A percentile compares a stretch with the other conserved stretches of the same genome.
These are phyloP conservation scores for Lepus europaeus DNA, from an alignment of 2,113 vertebrate genomes.

Conservation along the genomic window DNA sequence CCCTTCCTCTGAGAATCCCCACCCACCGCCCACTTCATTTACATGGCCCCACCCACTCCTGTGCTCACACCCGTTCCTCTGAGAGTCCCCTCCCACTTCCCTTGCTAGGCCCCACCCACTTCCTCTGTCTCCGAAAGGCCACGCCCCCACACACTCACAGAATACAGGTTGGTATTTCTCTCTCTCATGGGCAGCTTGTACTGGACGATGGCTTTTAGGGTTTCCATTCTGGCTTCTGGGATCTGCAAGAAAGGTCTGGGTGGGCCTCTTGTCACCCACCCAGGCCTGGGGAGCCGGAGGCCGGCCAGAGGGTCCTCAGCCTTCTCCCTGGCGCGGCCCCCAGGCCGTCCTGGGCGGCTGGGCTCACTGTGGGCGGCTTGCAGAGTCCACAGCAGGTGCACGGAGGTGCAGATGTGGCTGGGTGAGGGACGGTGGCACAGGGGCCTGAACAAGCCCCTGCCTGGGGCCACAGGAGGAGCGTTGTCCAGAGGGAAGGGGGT, in stretches of 20 bases:
- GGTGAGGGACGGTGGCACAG: too few species aligned
- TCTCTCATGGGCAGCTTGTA: conserved; percentile 91
- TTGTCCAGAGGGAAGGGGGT: too few species aligned
- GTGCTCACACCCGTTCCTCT: not conserved
- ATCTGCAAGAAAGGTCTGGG: conserved; percentile 66
- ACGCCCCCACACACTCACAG: conserved; percentile 85
- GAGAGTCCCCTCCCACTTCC: not conserved
- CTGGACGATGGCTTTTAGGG: conserved; percentile 94
- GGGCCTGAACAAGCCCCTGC: too few species aligned
- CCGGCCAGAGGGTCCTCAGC: not conserved
- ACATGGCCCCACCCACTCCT: accelerated
- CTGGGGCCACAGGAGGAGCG: too few species aligned
- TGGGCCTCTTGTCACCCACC: not conserved
- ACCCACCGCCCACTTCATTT: not conserved
- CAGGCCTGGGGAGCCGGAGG: not conserved
- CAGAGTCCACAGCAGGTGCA: too few species aligned
- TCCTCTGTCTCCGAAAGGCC: too few species aligned
- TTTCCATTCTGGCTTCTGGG: conserved; percentile 86
- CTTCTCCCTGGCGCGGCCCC: not conserved
- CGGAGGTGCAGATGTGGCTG: too few species aligned
- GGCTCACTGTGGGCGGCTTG: too few species aligned
- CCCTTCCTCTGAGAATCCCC: not conserved
- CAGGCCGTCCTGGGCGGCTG: too few species aligned
- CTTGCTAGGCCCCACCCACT: not conserved
- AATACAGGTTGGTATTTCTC: conserved; percentile 91